phyloP scores from a whole-genome alignment of 2,797 vertebrate species.

The Gephyroberyx darwinii region DNA sequence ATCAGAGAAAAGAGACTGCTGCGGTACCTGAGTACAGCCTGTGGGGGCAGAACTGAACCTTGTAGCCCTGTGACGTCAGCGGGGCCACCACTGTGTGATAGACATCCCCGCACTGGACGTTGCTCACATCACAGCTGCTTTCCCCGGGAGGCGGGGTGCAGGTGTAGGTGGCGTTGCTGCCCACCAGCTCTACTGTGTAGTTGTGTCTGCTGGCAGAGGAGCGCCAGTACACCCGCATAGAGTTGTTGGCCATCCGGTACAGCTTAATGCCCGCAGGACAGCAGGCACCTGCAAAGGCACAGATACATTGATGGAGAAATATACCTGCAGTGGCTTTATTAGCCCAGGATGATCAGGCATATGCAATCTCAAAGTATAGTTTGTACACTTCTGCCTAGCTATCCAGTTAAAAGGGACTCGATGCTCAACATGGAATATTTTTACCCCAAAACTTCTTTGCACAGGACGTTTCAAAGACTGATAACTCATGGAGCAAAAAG shows the following conservation, averaged over 20 bases:
- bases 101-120: slow-evolving; percentile 85
- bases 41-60: slow-evolving; percentile 85
- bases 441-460: too few relatives aligned
- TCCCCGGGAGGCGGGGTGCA: slow-evolving; percentile 77
- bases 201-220: slow-evolving; percentile 69
- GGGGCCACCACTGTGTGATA: slow-evolving; percentile 87
- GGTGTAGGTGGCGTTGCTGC: slow-evolving; percentile 82
- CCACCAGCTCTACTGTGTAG: slow-evolving; percentile 80
- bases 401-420: too few relatives aligned
- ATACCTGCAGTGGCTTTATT: too few relatives aligned
- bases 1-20: too few relatives aligned
- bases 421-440: too few relatives aligned
- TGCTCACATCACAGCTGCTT: slow-evolving; percentile 83
- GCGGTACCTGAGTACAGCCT: slow-evolving; percentile 91
- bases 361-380: too few relatives aligned
- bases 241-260: slow-evolving; percentile 80
- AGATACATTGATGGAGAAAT: neutral
- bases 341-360: too few relatives aligned
- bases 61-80: slow-evolving; percentile 75
- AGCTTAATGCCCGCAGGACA: slow-evolving; percentile 90
- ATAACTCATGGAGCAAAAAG: too few relatives aligned
- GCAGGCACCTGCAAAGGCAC: slow-evolving; percentile 82
- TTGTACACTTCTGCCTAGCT: too few relatives aligned
- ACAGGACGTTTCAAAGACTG: too few relatives aligned
- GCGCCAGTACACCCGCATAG: slow-evolving; percentile 87